These are phyloP conservation scores for Agriopis aurantiaria DNA, from an alignment of 2,888 invertebrate genomes.

Conservation along the genomic window DNA sequence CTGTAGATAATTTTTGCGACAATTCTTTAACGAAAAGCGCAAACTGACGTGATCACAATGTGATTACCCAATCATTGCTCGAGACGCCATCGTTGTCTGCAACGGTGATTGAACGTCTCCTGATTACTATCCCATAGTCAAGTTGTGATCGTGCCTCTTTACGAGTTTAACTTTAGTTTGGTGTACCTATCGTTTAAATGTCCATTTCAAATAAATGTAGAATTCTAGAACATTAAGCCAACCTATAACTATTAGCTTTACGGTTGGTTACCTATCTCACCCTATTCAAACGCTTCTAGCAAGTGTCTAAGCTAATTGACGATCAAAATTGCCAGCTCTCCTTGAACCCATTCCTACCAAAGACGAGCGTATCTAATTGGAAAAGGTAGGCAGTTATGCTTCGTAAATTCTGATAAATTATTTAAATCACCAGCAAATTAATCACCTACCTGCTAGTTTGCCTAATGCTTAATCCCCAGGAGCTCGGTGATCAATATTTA, in stretches of 20 bases:
- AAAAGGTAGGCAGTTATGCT: constrained; percentile 9
- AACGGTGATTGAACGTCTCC: no score
- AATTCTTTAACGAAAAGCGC: not conserved
- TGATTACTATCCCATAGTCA: no score
- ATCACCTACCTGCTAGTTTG: constrained; percentile 26
- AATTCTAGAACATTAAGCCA: not conserved
- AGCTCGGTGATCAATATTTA: constrained; percentile 34
- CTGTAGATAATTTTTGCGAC: constrained; percentile 5
- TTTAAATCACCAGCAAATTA: constrained; percentile 31
- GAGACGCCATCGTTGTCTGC: no score
- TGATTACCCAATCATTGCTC: no score
- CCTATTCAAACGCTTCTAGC: not conserved
- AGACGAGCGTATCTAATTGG: constrained; percentile 9
- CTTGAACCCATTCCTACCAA: not conserved
- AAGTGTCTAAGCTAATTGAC: constrained; percentile 4
- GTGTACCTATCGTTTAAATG: no score
- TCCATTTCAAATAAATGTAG: not conserved
- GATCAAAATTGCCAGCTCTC: constrained; percentile 5
- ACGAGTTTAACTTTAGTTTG: no score
- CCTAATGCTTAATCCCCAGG: constrained; percentile 21
- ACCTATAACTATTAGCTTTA: not conserved
- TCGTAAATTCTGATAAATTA: constrained; percentile 24
- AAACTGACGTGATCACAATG: not conserved
- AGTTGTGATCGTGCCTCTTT: no score
- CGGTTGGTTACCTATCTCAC: not conserved